Evolutionary conservation across 2,797 vertebrate species (phyloP).

Genomic region (Pseudochaenichthys georgianus): DNA sequence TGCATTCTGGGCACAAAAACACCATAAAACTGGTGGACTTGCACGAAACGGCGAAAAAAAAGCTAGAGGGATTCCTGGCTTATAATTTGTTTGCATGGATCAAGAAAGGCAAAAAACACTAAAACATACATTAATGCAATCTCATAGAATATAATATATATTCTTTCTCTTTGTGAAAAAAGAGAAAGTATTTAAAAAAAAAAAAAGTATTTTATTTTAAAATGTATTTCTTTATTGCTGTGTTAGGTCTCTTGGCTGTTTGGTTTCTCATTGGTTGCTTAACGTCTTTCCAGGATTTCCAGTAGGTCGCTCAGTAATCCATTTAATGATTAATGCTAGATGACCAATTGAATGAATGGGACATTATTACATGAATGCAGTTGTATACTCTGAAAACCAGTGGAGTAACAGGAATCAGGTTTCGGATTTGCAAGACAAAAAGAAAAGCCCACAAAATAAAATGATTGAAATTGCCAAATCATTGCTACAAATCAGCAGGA

Average conservation of each 20-base stretch:
- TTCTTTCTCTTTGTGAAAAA: too few species aligned
- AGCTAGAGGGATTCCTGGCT: too few species aligned
- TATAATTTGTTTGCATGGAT: too few species aligned
- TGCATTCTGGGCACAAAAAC: background rate
- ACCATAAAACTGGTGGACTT: background rate
- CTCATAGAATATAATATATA: too few species aligned
- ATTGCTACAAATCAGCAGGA: constrained; percentile 12
- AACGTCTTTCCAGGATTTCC: background rate
- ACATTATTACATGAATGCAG: too few species aligned
- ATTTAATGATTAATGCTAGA: background rate
- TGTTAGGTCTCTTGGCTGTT: too few species aligned
- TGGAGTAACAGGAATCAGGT: background rate
- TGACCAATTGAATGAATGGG: background rate
- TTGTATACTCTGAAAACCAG: background rate
- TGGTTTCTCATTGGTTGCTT: background rate
- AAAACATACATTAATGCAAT: background rate
- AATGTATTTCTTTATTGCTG: too few species aligned
- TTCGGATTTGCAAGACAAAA: background rate
- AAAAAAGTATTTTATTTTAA: too few species aligned
- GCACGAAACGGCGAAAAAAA: background rate
- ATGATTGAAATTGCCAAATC: background rate
- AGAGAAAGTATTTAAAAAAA: too few species aligned
- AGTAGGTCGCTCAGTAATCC: background rate
- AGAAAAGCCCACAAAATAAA: background rate
- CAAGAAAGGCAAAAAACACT: background rate